Conservation (phyloP, 2,888 invertebrate species). For the Caenorhabditis sp. region DNA sequence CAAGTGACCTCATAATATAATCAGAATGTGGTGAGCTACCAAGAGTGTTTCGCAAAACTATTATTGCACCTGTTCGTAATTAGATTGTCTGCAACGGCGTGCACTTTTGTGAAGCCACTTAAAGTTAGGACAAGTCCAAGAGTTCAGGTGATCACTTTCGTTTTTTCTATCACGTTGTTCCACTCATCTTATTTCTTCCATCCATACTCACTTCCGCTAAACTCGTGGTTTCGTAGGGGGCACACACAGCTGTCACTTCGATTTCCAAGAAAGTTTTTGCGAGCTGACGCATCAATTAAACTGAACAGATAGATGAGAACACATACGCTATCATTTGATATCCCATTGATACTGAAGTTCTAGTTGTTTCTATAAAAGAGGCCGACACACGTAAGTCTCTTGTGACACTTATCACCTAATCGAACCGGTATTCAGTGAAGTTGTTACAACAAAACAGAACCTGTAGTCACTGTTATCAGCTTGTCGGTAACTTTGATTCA, state of each 20-base stretch:
- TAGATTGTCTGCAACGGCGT: neutral
- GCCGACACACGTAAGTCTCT: constrained; percentile 22
- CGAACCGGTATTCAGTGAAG: constrained; percentile 46
- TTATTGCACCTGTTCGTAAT: neutral
- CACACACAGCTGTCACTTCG: constrained; percentile 23
- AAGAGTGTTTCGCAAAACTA: neutral
- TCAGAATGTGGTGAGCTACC: too few relatives aligned
- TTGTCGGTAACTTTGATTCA: constrained; percentile 41
- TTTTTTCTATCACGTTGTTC: constrained; percentile 8
- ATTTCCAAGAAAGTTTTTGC: constrained; percentile 38
- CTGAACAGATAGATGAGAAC: constrained; percentile 56
- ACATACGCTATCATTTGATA: constrained; percentile 26
- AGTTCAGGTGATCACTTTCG: neutral
- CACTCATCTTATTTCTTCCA: constrained; percentile 24
- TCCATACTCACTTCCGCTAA: neutral
- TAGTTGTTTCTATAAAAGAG: constrained; percentile 15
- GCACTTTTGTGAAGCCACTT: neutral
- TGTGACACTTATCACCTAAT: constrained; percentile 20
- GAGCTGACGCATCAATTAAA: constrained; percentile 50
- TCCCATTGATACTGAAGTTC: constrained; percentile 12
- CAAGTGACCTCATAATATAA: too few relatives aligned
- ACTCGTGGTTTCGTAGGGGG: constrained; percentile 1
- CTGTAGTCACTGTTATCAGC: constrained; percentile 30
- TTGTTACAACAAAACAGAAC: constrained; percentile 35
- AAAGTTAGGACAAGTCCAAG: neutral